Evolutionary conservation across 2,797 vertebrate species (phyloP), one percentile per base, ranked within the genome.

Genomic region (Valencia hispanica): DNA sequence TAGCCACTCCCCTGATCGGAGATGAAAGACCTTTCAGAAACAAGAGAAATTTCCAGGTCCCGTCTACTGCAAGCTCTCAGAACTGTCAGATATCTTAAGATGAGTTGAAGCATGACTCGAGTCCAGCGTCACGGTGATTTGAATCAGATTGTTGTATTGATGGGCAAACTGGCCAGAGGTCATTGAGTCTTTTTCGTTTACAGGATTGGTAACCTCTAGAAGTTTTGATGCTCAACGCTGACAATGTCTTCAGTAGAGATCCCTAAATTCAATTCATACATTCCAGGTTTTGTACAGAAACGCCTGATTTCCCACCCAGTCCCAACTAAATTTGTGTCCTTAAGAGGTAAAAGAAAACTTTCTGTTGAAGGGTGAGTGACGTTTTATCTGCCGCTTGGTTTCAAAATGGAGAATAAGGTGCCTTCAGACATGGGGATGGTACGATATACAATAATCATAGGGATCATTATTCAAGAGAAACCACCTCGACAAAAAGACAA

Each of bases 341-440:
- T 72, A 2, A 45, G 18, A n/a, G 50, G 32, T 9, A 47, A 17
- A 20, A 51, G 15, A 70, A 34, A 45, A 57, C 48, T 10, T 47
- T 80, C 30, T 36, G n/a, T 17, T 18, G 47, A 50, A n/a, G 53
- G 34, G 20, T 14, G 36, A 79, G 59, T 34, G 59, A 65, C 25
- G 61, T 65, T 36, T 65, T 65, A 65, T 39, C 61, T 36, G 61
- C 61, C 34, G 8, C 61, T 34, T 61, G 32, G 59, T 57, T 61
- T 79, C 45, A 75, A 73, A 83, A 74, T 55, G 15, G 47, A 81
- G 63, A 81, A 68, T 63, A 74, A 32, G 86, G 86, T 90, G 84
- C 87, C 89, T 90, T 90, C 81, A 81, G 79, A 83, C 47, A n/a
- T 73, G 74, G 70, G 71, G 76, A 81, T 79, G 78, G 75, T 81